phyloP scores from a whole-genome alignment of 2,888 invertebrate species.

The Polylopha cassiicola region DNA sequence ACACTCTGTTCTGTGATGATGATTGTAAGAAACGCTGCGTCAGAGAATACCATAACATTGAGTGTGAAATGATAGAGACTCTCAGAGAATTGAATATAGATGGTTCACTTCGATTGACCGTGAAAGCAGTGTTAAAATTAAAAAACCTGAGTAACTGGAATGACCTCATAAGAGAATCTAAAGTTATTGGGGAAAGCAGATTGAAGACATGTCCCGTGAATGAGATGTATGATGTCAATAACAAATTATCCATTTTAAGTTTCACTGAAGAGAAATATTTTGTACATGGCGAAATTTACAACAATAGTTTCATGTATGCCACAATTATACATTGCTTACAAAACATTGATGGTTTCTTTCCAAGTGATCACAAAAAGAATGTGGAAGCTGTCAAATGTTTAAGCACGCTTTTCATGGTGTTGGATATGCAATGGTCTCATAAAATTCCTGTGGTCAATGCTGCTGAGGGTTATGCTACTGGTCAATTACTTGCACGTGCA shows the following conservation, averaged over 20 bases:
- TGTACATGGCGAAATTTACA: conserved; percentile 27
- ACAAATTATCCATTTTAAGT: conserved; percentile 28
- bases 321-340: conserved; percentile 26
- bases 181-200: conserved; percentile 22
- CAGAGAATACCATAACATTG: conserved; percentile 24
- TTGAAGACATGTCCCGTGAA: conserved; percentile 22
- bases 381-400: conserved; percentile 26
- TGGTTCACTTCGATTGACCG: conserved; percentile 11
- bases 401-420: conserved; percentile 27
- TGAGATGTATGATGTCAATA: conserved; percentile 28
- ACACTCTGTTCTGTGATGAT: conserved; percentile 22
- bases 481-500: conserved; percentile 1
- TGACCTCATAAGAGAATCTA: conserved; percentile 27
- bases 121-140: conserved; percentile 31
- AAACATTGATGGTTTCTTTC: conserved; percentile 25
- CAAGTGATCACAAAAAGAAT: conserved; percentile 18
- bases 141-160: conserved; percentile 27
- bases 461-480: conserved; percentile 1
- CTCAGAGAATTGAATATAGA: conserved; percentile 8
- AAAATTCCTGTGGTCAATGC: conserved; percentile 1
- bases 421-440: conserved; percentile 6
- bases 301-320: conserved; percentile 26
- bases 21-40: conserved; percentile 21
- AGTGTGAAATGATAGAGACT: conserved; percentile 23
- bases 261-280: conserved; percentile 26